Evolutionary conservation across 2,888 invertebrate species (phyloP).

Genomic region (Athrips mouffetella): DNA sequence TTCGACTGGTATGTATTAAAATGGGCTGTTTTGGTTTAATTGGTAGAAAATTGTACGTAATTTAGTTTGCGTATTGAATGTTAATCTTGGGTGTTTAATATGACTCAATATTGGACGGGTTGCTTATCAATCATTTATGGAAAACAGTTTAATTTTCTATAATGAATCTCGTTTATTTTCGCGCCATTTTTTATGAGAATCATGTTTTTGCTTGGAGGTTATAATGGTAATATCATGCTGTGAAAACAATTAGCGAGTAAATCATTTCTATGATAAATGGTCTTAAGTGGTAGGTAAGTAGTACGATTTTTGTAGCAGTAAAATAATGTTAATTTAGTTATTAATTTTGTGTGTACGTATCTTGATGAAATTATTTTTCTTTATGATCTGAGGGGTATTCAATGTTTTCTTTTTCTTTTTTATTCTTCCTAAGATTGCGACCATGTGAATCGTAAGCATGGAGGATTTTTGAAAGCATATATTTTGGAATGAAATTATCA

Average conservation of each 20-base stretch:
- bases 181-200: background rate
- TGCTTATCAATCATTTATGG: slow-evolving; percentile 14
- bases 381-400: too few relatives aligned
- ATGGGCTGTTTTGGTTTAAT: slow-evolving; percentile 49
- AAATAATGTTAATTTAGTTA: too few relatives aligned
- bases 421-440: too few relatives aligned
- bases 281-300: too few relatives aligned
- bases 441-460: too few relatives aligned
- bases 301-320: too few relatives aligned
- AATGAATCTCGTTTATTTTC: background rate
- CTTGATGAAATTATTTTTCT: too few relatives aligned
- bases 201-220: background rate
- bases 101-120: slow-evolving; percentile 38
- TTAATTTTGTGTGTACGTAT: too few relatives aligned
- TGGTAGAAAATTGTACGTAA: slow-evolving; percentile 54
- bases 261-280: too few relatives aligned
- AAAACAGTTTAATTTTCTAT: background rate
- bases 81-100: slow-evolving; percentile 37
- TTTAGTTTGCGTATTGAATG: slow-evolving; percentile 38
- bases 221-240: background rate
- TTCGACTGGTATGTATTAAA: slow-evolving; percentile 41
- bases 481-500: too few relatives aligned
- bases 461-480: too few relatives aligned
- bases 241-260: background rate
- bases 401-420: too few relatives aligned